Evolutionary conservation across 1,140 invertebrate species (phyloP), one percentile per base, ranked within the genome.

Genomic region (Lysiphlebus fabarum): DNA sequence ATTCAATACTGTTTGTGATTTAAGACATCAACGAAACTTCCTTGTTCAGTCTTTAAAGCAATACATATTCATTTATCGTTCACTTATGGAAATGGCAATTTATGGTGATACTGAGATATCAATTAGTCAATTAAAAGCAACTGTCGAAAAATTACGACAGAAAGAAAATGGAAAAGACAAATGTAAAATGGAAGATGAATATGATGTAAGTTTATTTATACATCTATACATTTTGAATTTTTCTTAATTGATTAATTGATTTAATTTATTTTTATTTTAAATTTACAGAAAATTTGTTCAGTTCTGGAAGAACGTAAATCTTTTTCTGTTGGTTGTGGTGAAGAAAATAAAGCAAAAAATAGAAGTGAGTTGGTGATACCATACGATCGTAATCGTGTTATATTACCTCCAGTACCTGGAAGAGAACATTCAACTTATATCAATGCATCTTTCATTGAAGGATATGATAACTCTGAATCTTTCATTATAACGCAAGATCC

Each of bases 401-500:
- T 93, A 67, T 79, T 93, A 8, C 87, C 87, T 26, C 92, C 92
- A 7, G 81, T 93, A 65, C 86, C 90, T 51, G 85, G 85, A 36
- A 84, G 86, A 68, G 93, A 96, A 74, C 90, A 92, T 73, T 95
- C 93, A 34, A 96, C 95, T 1, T 98, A 98, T 71, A 97, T 98
- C 65, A 98, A 98, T 79, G 95, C 95, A 3, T 96, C 93, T 2
- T 97, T 96, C 75, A 93, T 98, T 65, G 94, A 97, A 82, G 93
- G 93, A 12, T 98, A 97, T 72, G 91, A 96, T 70, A 94, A 95
- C 77, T 88, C 87, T 0, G 91, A 94, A 77, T 91, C 92, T 12
- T 98, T 95, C 79, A 94, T 98, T 45, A 95, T 96, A 47, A 93
- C 94, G 2, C 95, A 98, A 83, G 95, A 97, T 80, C 95, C 96